Percentiles rank a stretch among this genome's conserved stretches.
Evolutionary conservation across 2,888 invertebrate species (phyloP).

Genomic region (Plagiodera versicolora): DNA sequence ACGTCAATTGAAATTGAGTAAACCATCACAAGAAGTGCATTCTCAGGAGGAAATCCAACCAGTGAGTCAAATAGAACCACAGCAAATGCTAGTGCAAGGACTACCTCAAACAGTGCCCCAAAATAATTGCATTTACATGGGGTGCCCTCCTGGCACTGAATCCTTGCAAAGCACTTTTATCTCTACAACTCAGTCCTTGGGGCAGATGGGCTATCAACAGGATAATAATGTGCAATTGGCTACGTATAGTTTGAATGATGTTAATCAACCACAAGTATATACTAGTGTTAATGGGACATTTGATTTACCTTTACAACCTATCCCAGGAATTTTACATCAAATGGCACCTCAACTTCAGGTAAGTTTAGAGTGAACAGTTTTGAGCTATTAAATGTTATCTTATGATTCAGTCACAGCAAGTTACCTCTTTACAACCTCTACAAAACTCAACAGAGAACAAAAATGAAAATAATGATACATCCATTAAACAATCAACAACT

Average conservation of each 20-base stretch:
- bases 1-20: slow-evolving; percentile 45
- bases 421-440: slow-evolving; percentile 25
- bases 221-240: slow-evolving; percentile 44
- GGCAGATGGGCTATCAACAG: slow-evolving; percentile 48
- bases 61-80: slow-evolving; percentile 20
- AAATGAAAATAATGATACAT: slow-evolving; percentile 25
- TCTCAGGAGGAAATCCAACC: not conserved
- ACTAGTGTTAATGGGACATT: slow-evolving; percentile 44
- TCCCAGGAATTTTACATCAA: slow-evolving; percentile 25
- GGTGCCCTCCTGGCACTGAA: slow-evolving; percentile 47
- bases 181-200: slow-evolving; percentile 38
- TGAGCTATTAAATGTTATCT: not conserved
- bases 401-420: slow-evolving; percentile 15
- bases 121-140: slow-evolving; percentile 49
- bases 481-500: slow-evolving; percentile 26
- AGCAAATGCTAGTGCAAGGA: slow-evolving; percentile 27
- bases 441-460: slow-evolving; percentile 21
- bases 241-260: slow-evolving; percentile 45
- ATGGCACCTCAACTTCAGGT: slow-evolving; percentile 25
- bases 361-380: slow-evolving; percentile 4
- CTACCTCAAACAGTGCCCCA: slow-evolving; percentile 34
- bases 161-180: slow-evolving; percentile 38
- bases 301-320: slow-evolving; percentile 47
- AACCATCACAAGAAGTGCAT: not conserved
- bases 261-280: slow-evolving; percentile 48